These are phyloP conservation scores for Ctenosaura bakeri DNA, from an alignment of 2,797 vertebrate species.

Conservation along the genomic window DNA sequence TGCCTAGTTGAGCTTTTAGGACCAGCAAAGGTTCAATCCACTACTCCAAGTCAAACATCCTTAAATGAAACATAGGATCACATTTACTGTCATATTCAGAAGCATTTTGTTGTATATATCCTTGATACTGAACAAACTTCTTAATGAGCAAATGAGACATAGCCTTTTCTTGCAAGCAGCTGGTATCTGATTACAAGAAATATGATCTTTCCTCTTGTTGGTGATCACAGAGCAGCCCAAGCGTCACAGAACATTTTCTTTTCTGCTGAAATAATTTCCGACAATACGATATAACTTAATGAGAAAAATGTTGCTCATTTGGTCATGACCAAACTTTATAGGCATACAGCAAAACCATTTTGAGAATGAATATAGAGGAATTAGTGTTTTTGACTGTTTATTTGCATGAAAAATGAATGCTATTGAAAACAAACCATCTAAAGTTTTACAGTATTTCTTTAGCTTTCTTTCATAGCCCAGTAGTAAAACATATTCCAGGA, in stretches of 20 bases:
- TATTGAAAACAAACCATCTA: not conserved
- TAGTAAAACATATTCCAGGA: not conserved
- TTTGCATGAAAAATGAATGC: not conserved
- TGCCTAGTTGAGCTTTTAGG: not conserved
- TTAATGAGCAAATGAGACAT: slow-evolving; percentile 36
- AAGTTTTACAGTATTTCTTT: not conserved
- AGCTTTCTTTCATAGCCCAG: no score
- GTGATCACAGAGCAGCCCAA: not conserved
- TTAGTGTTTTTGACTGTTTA: not conserved
- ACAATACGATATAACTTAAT: not conserved
- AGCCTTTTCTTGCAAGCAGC: slow-evolving; percentile 6
- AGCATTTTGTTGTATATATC: not conserved
- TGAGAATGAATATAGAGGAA: slow-evolving; percentile 33
- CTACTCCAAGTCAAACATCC: not conserved
- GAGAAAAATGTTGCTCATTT: slow-evolving; percentile 37
- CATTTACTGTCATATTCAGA: not conserved
- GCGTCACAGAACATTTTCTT: slow-evolving; percentile 27
- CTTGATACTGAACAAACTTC: not conserved
- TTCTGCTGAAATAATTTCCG: slow-evolving; percentile 35
- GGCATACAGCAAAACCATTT: not conserved
- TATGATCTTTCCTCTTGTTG: not conserved
- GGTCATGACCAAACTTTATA: not conserved
- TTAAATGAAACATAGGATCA: not conserved
- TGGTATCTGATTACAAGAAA: slow-evolving; percentile 47
- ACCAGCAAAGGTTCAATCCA: not conserved